These are phyloP conservation scores for Erethizon dorsatum DNA, from an alignment of 2,797 vertebrate genomes.

Conservation along the genomic window DNA sequence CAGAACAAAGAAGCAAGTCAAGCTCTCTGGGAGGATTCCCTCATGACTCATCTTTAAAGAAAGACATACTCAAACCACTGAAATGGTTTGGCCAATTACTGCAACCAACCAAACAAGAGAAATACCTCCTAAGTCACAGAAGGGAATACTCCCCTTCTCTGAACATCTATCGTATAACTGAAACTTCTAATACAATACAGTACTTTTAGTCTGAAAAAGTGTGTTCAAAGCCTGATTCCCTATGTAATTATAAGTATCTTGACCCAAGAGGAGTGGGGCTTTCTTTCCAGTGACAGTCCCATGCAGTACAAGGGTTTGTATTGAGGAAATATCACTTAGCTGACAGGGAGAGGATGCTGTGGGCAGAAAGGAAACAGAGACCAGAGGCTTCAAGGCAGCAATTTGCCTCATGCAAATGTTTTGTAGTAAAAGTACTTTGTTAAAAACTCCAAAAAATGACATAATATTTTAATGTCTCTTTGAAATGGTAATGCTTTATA, in stretches of 20 bases:
- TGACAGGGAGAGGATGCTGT: not conserved
- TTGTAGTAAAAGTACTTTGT: not conserved
- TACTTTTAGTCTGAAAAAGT: slow-evolving; percentile 34
- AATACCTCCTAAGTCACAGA: not conserved
- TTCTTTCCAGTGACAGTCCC: not conserved
- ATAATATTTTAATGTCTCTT: not conserved
- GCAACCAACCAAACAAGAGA: not conserved
- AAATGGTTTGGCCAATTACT: not conserved
- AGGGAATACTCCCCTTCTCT: not conserved
- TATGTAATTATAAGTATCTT: not conserved
- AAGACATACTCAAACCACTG: not conserved
- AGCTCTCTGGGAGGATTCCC: not conserved
- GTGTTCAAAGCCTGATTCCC: not conserved
- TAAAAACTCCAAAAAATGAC: not conserved
- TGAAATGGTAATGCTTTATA: not conserved
- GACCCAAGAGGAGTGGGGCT: not conserved
- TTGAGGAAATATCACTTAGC: not conserved
- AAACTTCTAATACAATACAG: not conserved
- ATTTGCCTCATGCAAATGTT: not conserved
- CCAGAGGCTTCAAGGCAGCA: not conserved
- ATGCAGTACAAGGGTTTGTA: not conserved
- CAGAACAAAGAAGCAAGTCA: slow-evolving; percentile 30
- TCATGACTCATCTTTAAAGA: not conserved
- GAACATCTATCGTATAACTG: not conserved
- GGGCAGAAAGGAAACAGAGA: not conserved